These are phyloP conservation scores for Nothocercus nigrocapillus DNA, from an alignment of 2,113 vertebrate species.

Conservation along the genomic window DNA sequence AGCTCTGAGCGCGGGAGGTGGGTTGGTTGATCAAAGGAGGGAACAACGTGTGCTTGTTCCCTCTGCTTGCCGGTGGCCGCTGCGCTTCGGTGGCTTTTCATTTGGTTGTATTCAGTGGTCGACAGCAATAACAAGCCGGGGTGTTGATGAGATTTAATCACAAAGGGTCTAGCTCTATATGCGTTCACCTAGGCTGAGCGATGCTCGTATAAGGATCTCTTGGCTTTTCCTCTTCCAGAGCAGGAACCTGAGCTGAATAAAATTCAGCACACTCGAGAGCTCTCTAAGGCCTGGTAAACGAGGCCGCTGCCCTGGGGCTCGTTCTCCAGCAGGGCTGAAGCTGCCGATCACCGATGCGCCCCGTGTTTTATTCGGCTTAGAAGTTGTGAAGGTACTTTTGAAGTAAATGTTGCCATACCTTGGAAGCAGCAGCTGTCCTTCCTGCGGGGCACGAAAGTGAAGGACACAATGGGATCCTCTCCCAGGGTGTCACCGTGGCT, in stretches of 20 bases:
- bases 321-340: background rate
- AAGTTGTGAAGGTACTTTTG: background rate
- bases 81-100: background rate
- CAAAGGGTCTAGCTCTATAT: background rate
- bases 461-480: background rate
- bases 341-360: rapidly evolving
- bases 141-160: background rate
- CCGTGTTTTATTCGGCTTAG: background rate
- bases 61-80: rapidly evolving
- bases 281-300: background rate
- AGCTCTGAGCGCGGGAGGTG: background rate
- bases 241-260: background rate
- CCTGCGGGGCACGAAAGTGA: background rate
- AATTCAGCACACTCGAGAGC: background rate
- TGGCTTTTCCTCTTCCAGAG: background rate
- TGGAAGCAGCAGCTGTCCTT: background rate
- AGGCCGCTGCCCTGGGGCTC: background rate
- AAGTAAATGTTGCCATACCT: background rate
- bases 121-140: slow-evolving; percentile 1
- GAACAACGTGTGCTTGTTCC: background rate
- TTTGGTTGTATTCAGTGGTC: background rate
- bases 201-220: background rate
- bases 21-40: background rate
- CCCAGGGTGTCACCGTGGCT: background rate
- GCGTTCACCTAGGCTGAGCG: background rate